Conservation (phyloP, 2,797 vertebrate species). For the Anguilla obscura region DNA sequence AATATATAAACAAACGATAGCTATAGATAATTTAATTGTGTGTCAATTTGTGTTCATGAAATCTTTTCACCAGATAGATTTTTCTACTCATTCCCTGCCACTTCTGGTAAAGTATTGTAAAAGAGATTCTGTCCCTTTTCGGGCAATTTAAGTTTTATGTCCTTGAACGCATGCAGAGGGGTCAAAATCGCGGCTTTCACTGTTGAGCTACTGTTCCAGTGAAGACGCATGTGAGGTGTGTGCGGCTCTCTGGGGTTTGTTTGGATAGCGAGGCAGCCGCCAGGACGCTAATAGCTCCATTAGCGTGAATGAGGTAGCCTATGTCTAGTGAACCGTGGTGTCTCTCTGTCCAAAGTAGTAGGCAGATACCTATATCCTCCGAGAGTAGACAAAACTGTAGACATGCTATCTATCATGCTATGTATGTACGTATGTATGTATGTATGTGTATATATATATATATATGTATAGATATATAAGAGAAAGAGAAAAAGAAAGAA, state of each 20-base stretch:
- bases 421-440: too few species aligned
- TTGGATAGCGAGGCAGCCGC: slow-evolving; percentile 50
- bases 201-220: slow-evolving; percentile 3
- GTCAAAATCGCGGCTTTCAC: background rate
- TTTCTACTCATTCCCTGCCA: background rate
- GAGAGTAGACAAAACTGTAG: slow-evolving; percentile 57
- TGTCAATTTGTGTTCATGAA: background rate
- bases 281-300: slow-evolving; percentile 62
- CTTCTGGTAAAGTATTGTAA: background rate
- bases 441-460: too few species aligned
- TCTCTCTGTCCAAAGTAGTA: slow-evolving; percentile 34
- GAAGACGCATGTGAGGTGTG: slow-evolving; percentile 43
- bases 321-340: slow-evolving; percentile 60
- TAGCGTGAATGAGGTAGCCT: slow-evolving; percentile 59
- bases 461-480: too few species aligned
- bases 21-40: background rate
- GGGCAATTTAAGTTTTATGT: background rate
- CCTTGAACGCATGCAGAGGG: background rate
- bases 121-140: background rate
- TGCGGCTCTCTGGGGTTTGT: slow-evolving; percentile 25
- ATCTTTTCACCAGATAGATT: background rate
- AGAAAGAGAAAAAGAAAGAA: too few species aligned
- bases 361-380: slow-evolving; percentile 39
- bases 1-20: background rate
- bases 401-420: background rate